Conservation (phyloP, 2,797 vertebrate genomes). For the Dermochelys coriacea region DNA sequence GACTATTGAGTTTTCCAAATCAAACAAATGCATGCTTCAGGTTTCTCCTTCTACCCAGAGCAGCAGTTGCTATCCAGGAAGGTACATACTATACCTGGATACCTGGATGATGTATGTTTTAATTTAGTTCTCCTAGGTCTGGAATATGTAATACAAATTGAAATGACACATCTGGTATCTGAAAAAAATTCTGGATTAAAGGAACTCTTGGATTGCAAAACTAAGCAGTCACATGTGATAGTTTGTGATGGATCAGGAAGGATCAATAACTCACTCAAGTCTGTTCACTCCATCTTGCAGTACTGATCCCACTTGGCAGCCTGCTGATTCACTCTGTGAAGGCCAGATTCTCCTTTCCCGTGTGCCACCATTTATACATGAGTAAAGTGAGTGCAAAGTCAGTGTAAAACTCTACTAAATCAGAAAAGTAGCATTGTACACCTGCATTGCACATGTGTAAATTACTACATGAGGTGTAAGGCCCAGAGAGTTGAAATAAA, state of each 20-base stretch:
- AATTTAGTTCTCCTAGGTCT: neutral
- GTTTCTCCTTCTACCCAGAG: neutral
- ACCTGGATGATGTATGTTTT: conserved; percentile 10
- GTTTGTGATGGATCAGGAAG: conserved; percentile 30
- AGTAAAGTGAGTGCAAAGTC: neutral
- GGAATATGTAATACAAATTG: conserved; percentile 29
- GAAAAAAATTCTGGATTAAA: conserved; percentile 48
- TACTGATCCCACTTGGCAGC: conserved; percentile 28
- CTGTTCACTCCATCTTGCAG: conserved; percentile 29
- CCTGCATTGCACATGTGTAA: conserved; percentile 65
- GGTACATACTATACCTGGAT: neutral
- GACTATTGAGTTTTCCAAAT: neutral
- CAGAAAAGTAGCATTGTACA: conserved; percentile 61
- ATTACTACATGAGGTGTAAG: neutral
- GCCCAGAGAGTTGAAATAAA: conserved; percentile 41
- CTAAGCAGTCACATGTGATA: conserved; percentile 16
- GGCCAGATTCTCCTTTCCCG: conserved; percentile 56
- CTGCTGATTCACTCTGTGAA: neutral
- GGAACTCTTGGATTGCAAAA: neutral
- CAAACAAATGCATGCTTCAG: neutral
- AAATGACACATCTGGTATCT: conserved; percentile 7
- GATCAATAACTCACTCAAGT: conserved; percentile 21
- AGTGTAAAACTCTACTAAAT: conserved; percentile 1
- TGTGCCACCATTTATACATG: conserved; percentile 64
- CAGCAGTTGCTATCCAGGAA: fast-evolving